These are phyloP conservation scores for Leptogaster cylindrica DNA, from an alignment of 2,888 invertebrate genomes.

Conservation along the genomic window DNA sequence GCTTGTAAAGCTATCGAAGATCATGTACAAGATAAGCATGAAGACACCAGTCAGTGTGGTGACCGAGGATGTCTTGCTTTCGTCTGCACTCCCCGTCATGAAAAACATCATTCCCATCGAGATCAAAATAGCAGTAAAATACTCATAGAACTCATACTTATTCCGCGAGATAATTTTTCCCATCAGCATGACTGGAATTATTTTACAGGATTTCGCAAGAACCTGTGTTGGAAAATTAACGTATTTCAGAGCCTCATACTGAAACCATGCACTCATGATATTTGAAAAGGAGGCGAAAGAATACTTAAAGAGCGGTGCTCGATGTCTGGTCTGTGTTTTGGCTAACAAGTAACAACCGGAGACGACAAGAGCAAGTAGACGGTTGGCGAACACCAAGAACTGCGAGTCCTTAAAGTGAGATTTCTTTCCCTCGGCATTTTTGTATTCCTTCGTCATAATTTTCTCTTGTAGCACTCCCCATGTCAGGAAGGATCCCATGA, in stretches of 20 bases:
- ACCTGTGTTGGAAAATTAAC: slow-evolving; percentile 98
- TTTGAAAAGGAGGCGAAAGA: slow-evolving; percentile 96
- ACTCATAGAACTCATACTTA: slow-evolving; percentile 90
- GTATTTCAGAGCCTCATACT: slow-evolving; percentile 98
- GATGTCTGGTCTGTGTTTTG: slow-evolving; percentile 71
- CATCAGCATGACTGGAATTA: slow-evolving; percentile 98
- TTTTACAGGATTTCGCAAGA: slow-evolving; percentile 96
- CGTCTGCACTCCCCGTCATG: slow-evolving; percentile 78
- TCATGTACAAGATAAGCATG: slow-evolving; percentile 87
- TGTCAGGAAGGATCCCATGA: slow-evolving; percentile 89
- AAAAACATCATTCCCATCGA: slow-evolving; percentile 94
- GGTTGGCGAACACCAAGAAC: slow-evolving; percentile 94
- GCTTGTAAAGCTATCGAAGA: slow-evolving; percentile 96
- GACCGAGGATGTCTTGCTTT: slow-evolving; percentile 67
- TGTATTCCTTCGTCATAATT: slow-evolving; percentile 91
- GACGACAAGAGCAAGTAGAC: slow-evolving; percentile 82
- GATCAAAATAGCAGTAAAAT: slow-evolving; percentile 85
- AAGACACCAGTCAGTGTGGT: slow-evolving; percentile 85
- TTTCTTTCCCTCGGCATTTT: slow-evolving; percentile 68
- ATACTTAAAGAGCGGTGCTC: slow-evolving; percentile 92
- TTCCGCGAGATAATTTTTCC: slow-evolving; percentile 87
- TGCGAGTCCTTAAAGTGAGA: slow-evolving; percentile 89
- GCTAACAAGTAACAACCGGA: slow-evolving; percentile 70
- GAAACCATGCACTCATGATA: slow-evolving; percentile 98
- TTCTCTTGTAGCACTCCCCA: slow-evolving; percentile 98